Conservation (phyloP, 1,140 invertebrate genomes). For the Adoxophyes honmai region DNA sequence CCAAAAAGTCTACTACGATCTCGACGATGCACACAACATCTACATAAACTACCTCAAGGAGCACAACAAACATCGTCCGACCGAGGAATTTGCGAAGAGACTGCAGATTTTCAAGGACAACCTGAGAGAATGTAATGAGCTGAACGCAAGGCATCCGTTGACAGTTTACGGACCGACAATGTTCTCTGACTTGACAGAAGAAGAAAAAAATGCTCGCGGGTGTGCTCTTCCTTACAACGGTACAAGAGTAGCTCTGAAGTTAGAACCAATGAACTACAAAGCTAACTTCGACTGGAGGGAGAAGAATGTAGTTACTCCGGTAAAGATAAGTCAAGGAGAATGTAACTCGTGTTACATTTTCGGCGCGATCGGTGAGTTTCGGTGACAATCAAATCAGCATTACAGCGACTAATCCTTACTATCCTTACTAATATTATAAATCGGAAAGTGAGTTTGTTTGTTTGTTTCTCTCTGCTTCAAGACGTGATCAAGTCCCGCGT, state of each 20-base stretch:
- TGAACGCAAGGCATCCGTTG: background rate
- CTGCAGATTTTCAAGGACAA: background rate
- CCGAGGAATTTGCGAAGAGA: background rate
- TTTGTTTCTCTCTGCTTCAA: too few species aligned
- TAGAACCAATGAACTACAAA: background rate
- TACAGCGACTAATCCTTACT: too few species aligned
- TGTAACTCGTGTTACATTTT: background rate
- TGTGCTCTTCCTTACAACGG: background rate
- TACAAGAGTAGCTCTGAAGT: background rate
- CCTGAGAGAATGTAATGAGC: background rate
- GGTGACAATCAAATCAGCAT: background rate
- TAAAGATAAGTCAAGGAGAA: background rate
- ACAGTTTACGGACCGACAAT: background rate
- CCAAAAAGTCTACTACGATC: slow-evolving; percentile 1
- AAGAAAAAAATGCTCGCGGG: background rate
- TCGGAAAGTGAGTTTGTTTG: too few species aligned
- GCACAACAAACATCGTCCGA: background rate
- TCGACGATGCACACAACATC: background rate
- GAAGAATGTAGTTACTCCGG: background rate
- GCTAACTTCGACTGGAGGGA: background rate
- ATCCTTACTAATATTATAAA: too few species aligned
- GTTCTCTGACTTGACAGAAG: background rate
- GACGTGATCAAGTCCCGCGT: too few species aligned
- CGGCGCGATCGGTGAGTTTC: background rate
- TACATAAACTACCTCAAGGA: background rate